These are phyloP conservation scores for Chelidonichthys spinosus DNA, from an alignment of 2,797 vertebrate species.

Conservation along the genomic window DNA sequence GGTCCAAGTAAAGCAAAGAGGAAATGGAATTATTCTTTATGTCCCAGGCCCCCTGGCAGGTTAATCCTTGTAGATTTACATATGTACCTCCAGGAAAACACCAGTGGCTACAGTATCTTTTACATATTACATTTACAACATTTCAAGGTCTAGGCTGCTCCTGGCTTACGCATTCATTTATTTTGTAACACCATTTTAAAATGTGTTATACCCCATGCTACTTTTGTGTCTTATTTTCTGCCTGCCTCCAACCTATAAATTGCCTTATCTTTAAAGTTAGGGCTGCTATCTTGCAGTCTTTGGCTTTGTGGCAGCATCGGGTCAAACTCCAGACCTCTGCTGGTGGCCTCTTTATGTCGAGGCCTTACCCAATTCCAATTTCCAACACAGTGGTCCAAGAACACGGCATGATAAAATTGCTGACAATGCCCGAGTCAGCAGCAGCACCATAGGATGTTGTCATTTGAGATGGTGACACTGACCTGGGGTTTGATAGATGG, in stretches of 20 bases:
- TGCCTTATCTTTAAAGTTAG: slow-evolving; percentile 39
- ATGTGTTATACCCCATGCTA: not conserved
- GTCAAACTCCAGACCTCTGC: slow-evolving; percentile 47
- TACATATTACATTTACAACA: not conserved
- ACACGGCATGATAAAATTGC: slow-evolving; percentile 57
- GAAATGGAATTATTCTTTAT: not conserved
- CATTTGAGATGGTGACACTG: slow-evolving; percentile 67
- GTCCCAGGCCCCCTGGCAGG: not conserved
- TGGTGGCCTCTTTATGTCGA: slow-evolving; percentile 28
- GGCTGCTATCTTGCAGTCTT: slow-evolving; percentile 34
- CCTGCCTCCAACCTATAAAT: slow-evolving; percentile 15
- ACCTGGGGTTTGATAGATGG: slow-evolving; percentile 73
- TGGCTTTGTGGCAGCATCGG: slow-evolving; percentile 21
- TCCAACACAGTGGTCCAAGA: slow-evolving; percentile 48
- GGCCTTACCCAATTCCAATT: slow-evolving; percentile 42
- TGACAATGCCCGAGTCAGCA: slow-evolving; percentile 72
- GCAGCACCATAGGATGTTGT: slow-evolving; percentile 64
- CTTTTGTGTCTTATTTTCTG: slow-evolving; percentile 6
- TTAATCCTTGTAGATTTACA: not conserved
- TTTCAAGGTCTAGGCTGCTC: not conserved
- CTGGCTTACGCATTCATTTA: slow-evolving; percentile 7
- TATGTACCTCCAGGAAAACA: slow-evolving; percentile 9
- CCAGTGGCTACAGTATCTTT: slow-evolving; percentile 1
- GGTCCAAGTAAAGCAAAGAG: not conserved
- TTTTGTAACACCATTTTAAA: slow-evolving; percentile 18